phyloP scores from a whole-genome alignment of 2,888 invertebrate genomes.

The Hybos culiciformis region DNA sequence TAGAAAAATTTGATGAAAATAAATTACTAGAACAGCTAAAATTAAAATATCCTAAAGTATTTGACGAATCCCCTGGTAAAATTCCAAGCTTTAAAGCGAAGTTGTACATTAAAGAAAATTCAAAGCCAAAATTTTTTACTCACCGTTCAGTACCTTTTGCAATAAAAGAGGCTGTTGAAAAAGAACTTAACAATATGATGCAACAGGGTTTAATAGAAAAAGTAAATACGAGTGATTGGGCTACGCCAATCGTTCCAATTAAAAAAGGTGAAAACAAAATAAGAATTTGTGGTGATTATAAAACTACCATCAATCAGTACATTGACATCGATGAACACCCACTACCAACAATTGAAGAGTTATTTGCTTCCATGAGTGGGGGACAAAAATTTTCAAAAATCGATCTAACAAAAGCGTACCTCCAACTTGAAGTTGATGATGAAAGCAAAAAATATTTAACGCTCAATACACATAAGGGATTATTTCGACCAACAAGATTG shows the following conservation, averaged over 20 bases:
- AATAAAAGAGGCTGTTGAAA: slow-evolving; percentile 5
- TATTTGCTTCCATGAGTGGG: slow-evolving; percentile 17
- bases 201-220: slow-evolving; percentile 10
- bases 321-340: slow-evolving; percentile 19
- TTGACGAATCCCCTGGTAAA: background rate
- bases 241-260: slow-evolving; percentile 24
- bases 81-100: background rate
- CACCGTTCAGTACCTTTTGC: slow-evolving; percentile 14
- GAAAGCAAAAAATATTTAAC: slow-evolving; percentile 22
- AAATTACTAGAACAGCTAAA: slow-evolving; percentile 7
- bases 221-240: slow-evolving; percentile 21
- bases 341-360: slow-evolving; percentile 18
- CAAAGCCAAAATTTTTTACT: slow-evolving; percentile 7
- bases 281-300: slow-evolving; percentile 18
- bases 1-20: background rate
- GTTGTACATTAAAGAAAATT: background rate
- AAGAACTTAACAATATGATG: slow-evolving; percentile 15
- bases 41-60: slow-evolving; percentile 2
- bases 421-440: slow-evolving; percentile 24
- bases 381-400: slow-evolving; percentile 19
- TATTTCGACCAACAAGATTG: slow-evolving; percentile 22
- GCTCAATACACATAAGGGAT: slow-evolving; percentile 25
- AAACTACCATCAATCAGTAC: slow-evolving; percentile 18
- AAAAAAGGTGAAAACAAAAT: slow-evolving; percentile 18
- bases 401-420: slow-evolving; percentile 24